phyloP scores from a whole-genome alignment of 2,888 invertebrate genomes.

The Steinernema hermaphroditum region DNA sequence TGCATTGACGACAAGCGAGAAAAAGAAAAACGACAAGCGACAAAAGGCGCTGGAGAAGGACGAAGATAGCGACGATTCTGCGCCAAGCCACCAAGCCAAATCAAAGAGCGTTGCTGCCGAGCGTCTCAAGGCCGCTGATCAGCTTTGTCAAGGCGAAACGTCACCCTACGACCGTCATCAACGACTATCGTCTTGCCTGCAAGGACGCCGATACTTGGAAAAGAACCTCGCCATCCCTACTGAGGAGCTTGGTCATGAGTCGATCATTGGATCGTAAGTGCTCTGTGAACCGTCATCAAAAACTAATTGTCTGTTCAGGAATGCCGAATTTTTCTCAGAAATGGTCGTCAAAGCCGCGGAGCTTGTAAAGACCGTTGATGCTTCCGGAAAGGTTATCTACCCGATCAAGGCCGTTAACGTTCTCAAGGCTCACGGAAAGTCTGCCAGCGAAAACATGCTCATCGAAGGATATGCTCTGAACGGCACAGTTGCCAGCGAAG shows the following conservation, averaged over 20 bases:
- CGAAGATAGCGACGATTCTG: slow-evolving; percentile 30
- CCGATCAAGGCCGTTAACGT: slow-evolving; percentile 96
- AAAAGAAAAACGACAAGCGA: slow-evolving; percentile 69
- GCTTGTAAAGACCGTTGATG: slow-evolving; percentile 75
- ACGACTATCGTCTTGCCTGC: slow-evolving; percentile 97
- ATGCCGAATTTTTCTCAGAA: slow-evolving; percentile 89
- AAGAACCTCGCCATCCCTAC: slow-evolving; percentile 89
- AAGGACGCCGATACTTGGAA: slow-evolving; percentile 71
- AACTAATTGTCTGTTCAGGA: slow-evolving; percentile 72
- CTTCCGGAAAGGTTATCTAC: slow-evolving; percentile 82
- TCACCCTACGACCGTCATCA: slow-evolving; percentile 97
- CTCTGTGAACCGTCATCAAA: slow-evolving; percentile 64
- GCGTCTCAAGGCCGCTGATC: slow-evolving; percentile 88
- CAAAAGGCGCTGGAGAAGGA: slow-evolving; percentile 17
- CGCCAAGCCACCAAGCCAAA: background rate
- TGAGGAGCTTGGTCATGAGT: slow-evolving; percentile 85
- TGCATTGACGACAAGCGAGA: too few species aligned
- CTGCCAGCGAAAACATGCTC: slow-evolving; percentile 86
- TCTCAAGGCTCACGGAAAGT: slow-evolving; percentile 93
- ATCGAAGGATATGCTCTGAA: slow-evolving; percentile 93
- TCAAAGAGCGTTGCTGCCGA: slow-evolving; percentile 73
- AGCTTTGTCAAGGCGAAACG: slow-evolving; percentile 90
- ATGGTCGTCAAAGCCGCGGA: slow-evolving; percentile 93
- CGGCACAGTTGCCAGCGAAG: slow-evolving; percentile 93
- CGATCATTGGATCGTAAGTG: slow-evolving; percentile 87